A percentile compares a stretch with the other conserved stretches of the same genome.
phyloP scores from a whole-genome alignment of 2,797 vertebrate genomes.

The Dendrocincla tyrannina region DNA sequence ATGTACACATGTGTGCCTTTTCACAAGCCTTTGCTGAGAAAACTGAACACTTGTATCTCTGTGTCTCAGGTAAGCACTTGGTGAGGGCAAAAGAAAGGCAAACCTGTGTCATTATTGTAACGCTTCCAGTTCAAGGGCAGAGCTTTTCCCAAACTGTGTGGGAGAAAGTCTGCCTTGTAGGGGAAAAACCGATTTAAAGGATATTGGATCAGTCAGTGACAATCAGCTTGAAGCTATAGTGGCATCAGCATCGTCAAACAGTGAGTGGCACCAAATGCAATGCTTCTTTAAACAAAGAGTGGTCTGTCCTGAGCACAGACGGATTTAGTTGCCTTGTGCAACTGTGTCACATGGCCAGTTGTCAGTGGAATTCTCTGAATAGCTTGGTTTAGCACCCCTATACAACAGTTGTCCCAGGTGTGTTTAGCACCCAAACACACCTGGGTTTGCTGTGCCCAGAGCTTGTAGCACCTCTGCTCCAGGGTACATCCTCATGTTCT shows the following conservation, averaged over 20 bases:
- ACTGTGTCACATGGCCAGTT: not conserved
- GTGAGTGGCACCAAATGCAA: not conserved
- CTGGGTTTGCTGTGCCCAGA: not conserved
- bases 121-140: not conserved
- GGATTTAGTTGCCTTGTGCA: not conserved
- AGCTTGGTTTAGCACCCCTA: not conserved
- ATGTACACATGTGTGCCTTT: fast-evolving
- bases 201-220: not conserved
- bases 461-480: not conserved
- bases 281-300: not conserved
- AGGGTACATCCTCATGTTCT: not conserved
- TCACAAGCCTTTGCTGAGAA: not conserved
- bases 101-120: not conserved
- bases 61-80: not conserved
- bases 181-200: not conserved
- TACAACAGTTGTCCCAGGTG: too few species aligned
- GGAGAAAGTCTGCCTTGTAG: not conserved
- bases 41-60: not conserved
- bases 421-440: too few species aligned
- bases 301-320: not conserved
- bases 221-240: not conserved
- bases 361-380: not conserved
- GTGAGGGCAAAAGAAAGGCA: not conserved
- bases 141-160: not conserved
- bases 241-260: not conserved